Conservation (phyloP, 2,113 vertebrate species). For the Rhodinocichla rosea region DNA sequence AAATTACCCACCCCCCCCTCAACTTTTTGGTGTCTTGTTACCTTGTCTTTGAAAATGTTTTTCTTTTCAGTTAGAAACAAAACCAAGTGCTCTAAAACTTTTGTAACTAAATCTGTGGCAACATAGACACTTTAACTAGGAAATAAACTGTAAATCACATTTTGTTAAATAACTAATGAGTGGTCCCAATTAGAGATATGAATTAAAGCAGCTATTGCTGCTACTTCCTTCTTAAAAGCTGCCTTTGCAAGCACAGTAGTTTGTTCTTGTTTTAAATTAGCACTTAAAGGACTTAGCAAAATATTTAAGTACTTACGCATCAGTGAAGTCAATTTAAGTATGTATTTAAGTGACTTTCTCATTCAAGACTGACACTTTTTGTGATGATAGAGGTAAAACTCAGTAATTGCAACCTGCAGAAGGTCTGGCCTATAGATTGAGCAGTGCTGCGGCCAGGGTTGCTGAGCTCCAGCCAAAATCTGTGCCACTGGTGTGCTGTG, state of each 20-base stretch:
- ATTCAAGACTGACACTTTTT: not conserved
- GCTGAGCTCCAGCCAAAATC: not conserved
- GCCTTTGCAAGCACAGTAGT: not conserved
- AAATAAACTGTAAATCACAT: not conserved
- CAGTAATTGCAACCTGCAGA: not conserved
- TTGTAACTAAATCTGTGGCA: not conserved
- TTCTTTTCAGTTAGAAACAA: conserved; percentile 7
- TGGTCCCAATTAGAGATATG: not conserved
- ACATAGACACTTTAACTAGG: not conserved
- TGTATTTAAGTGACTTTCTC: not conserved
- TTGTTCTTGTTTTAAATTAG: not conserved
- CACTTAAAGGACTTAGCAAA: not conserved
- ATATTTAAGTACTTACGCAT: not conserved
- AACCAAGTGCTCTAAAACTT: not conserved
- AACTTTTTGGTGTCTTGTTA: conserved; percentile 27
- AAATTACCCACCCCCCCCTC: not conserved
- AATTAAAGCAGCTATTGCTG: not conserved
- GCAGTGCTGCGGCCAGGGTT: not conserved
- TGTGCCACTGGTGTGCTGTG: not conserved
- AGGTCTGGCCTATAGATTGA: not conserved
- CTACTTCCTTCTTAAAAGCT: not conserved
- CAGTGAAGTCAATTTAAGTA: not conserved
- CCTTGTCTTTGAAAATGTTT: conserved; percentile 11
- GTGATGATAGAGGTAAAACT: not conserved
- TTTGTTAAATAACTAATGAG: not conserved